Base-by-base conservation (phyloP, 2,888 invertebrate genomes). In the Tubiluchus corallicola region DNA sequence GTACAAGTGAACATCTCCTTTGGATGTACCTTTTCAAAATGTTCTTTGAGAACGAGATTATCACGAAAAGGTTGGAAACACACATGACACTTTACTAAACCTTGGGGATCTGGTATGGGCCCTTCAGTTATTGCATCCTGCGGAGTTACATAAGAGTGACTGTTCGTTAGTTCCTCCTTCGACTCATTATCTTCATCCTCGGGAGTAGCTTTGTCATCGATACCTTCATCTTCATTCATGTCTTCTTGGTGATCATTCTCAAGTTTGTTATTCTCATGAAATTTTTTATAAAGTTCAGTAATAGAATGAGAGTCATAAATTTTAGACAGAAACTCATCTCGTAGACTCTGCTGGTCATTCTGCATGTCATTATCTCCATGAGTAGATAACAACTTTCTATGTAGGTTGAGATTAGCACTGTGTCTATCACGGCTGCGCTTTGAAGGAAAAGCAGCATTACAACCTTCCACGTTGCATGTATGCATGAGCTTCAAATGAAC, bases 401-500 rank as follows among this genome's bases (percentile, higher is more conserved):
- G 92, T 37, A 94, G 71, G 61, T 82, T 88, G 45, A 82, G 70
- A 61, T 94, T 92, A 16, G 85, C 77, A 59, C 84, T 84, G 64
- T 94, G 92, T 2, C 87, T 73, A 58, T 94, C 92, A 54, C 90
- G 76, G 57, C 82, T 84, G 46, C 87, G 71, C 61, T 87, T 90
- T 1, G 90, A 88, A 3, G 87, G 82, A 62, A 92, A 94, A 0
- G 87, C 82, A 0, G 90, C 90, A 65, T 82, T 82, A 63, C 94
- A 94, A 1, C 90, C 88, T 52, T 88, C 88, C 19, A 87, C 79
- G 57, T 79, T 83, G 67, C 94, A 94, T 60, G 82, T 83, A 66
- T 90, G 90, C 80, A 88, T 84, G 48, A 90, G 68, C 66, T 92
- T 92, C 43, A 92, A 74, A 66, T 94, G 92, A 5, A 85, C 82